phyloP scores from a whole-genome alignment of 2,797 vertebrate species.

The Myotis planiceps region DNA sequence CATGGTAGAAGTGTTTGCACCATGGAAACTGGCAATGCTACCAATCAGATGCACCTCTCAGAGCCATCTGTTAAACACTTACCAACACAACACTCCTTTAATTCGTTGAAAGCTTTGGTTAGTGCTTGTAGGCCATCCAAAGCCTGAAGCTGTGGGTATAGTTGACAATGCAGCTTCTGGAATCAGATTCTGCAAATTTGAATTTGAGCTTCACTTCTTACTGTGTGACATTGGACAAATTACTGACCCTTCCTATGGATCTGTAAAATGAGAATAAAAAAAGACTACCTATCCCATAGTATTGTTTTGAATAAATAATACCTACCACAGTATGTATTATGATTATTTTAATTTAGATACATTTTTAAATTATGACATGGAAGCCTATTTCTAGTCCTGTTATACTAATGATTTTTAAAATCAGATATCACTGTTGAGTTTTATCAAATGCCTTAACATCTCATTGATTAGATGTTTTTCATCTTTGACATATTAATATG shows the following conservation, averaged over 20 bases:
- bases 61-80: neutral
- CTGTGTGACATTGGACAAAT: neutral
- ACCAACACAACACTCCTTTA: neutral
- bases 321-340: neutral
- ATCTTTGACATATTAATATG: neutral
- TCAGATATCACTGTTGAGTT: neutral
- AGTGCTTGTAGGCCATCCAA: neutral
- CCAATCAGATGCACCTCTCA: neutral
- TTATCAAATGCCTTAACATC: neutral
- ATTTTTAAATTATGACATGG: neutral
- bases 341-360: neutral
- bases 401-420: constrained; percentile 16
- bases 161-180: neutral
- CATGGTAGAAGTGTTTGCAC: neutral
- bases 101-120: neutral
- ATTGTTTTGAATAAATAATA: neutral
- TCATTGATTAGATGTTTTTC: neutral
- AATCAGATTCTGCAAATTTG: neutral
- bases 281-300: neutral
- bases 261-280: neutral
- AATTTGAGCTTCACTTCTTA: neutral
- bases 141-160: neutral
- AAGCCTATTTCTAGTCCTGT: neutral
- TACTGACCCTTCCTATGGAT: neutral
- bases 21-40: neutral